Base-by-base conservation (phyloP, 2,888 invertebrate genomes). In the Melanostoma mellinum region DNA sequence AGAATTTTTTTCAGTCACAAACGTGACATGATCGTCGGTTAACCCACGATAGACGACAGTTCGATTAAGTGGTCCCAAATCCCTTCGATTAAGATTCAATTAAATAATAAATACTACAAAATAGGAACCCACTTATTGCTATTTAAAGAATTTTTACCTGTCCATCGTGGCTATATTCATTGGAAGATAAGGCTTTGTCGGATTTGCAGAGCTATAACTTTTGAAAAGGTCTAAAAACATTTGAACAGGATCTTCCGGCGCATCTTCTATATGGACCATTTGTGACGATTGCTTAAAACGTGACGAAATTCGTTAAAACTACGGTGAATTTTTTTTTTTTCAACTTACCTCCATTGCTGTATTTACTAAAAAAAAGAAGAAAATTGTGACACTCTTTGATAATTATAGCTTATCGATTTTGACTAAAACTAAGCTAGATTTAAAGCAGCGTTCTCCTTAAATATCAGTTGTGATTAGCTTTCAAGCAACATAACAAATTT, bases 151-250 rank as follows among this genome's bases (percentile, higher is more conserved):
- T 6, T 20, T 32, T 85, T 79, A 88, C 88, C 85, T 86, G 75
- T 91, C 90, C 10, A 88, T 9, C 10, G 90, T 89, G 6, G 90
- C 91, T 69, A 90, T 67, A 84, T 89, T 89, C 89, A 90, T 89
- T 2, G 87, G 74, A 4, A 86, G n/a, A 4, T 71, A 35, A 3
- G 10, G 30, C 10, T 40, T 8, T 0, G 55, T 32, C 2, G 53
- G 67, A 40, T 44, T 52, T 3, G 58, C 40, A 4, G 44, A 48
- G 0, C 86, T 60, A 4, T 69, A 8, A 5, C 84, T 81, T 3
- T 85, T 53, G 9, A 89, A n/a, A 6, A 90, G 50, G 2, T 82
- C 61, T 42, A 88, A 78, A 38, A 90, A 88, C 36, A 90, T 79
- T 38, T 86, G 68, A 0, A 88, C 78, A 0, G 90, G 90, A 38